Percentiles rank a stretch among this genome's conserved stretches.
phyloP scores from a whole-genome alignment of 1,140 invertebrate genomes.

The Apis cerana region DNA sequence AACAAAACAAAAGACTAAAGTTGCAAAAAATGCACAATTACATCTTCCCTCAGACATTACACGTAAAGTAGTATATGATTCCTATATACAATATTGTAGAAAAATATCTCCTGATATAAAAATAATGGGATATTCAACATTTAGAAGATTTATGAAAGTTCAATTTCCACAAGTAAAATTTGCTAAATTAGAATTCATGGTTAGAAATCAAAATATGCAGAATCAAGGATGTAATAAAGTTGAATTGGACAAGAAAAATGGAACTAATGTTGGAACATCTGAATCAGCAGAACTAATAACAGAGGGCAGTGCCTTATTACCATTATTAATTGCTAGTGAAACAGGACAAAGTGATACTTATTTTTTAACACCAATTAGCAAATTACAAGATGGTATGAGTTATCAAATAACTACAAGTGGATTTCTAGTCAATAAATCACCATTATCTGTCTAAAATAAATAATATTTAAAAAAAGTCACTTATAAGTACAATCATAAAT shows the following conservation, averaged over 20 bases:
- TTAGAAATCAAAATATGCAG: conserved; percentile 80
- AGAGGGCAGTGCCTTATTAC: conserved; percentile 61
- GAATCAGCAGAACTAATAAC: conserved; percentile 55
- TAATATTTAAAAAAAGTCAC: conserved; percentile 5
- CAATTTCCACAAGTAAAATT: conserved; percentile 90
- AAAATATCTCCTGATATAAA: conserved; percentile 84
- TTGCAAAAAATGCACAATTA: conserved; percentile 81
- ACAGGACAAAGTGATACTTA: conserved; percentile 65
- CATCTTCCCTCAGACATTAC: conserved; percentile 87
- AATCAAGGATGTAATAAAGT: conserved; percentile 76
- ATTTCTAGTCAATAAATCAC: conserved; percentile 64
- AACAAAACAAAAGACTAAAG: conserved; percentile 75
- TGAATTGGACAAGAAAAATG: conserved; percentile 53
- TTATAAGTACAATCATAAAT: conserved; percentile 7
- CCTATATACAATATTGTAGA: conserved; percentile 88
- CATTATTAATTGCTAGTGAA: conserved; percentile 67
- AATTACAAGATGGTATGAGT: conserved; percentile 64
- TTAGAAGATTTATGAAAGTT: conserved; percentile 90
- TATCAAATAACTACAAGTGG: conserved; percentile 69
- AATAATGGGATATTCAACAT: conserved; percentile 90
- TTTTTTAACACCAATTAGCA: conserved; percentile 68
- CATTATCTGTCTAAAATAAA: conserved; percentile 62
- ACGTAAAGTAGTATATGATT: conserved; percentile 87
- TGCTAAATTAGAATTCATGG: conserved; percentile 84
- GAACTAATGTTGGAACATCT: conserved; percentile 76